Evolutionary conservation across 2,113 vertebrate genomes (phyloP), one percentile per base, ranked within the genome.

Genomic region (Hypanus sabinus): DNA sequence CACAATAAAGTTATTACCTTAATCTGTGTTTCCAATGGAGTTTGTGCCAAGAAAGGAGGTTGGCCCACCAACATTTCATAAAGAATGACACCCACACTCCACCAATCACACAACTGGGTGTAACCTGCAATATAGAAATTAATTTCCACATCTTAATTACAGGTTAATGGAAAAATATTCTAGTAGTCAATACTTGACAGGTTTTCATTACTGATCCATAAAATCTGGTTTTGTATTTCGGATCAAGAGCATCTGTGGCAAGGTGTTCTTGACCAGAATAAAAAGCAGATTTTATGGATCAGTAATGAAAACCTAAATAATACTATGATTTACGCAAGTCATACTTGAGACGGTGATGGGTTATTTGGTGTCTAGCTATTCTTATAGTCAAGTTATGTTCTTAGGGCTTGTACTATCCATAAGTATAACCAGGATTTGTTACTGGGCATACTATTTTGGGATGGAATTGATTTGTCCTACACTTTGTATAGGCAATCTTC

Each of bases 31-130:
- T 99, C 99, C 95, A 99, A 96, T 16, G 99, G 99, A 46, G 99
- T 98, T 94, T 98, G 98, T 93, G 99, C 99, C 85, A 99, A 95
- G 95, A 99, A 99, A 1, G 99, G 99, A 95, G 99, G 99, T 94
- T 99, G 99, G n/a, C 99, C 99, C 4, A 99, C 98, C 9, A 99
- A 96, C 99, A 99, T 99, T 95, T 99, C 99, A 95, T 99, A 99
- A 94, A 99, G 96, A 96, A 99, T 99, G 94, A 99, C 99, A 57
- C 99, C 99, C 88, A 99, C 99, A 57, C 99, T 99, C 99, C 99
- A 99, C 99, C 99, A 99, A 94, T 99, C 99, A 94, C 99, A 99
- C 30, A 99, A 96, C 96, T 99, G 99, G 3, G 99, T 99, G 95
- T 99, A 99, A 94, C 99, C 97, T 97, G 94, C 75, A 87, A 60